These are phyloP conservation scores for Eubasilissa regina DNA, from an alignment of 1,140 invertebrate genomes.

Conservation along the genomic window DNA sequence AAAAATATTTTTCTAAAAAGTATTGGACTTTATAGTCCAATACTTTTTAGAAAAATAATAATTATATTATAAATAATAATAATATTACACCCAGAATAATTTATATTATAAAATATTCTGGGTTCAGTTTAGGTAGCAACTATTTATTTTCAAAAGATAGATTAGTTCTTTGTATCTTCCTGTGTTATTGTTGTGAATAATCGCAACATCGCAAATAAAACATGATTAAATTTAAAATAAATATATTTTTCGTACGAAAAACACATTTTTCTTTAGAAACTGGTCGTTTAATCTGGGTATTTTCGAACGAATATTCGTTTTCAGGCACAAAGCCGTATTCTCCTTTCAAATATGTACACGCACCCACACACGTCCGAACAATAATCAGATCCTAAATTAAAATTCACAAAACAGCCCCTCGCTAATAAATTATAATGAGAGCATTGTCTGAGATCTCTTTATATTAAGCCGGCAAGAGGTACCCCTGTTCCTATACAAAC, in stretches of 20 bases:
- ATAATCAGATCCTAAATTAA: conserved; percentile 51
- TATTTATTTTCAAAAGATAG: too few species aligned
- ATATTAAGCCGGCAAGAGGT: conserved; percentile 40
- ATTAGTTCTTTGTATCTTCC: too few species aligned
- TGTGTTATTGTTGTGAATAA: too few species aligned
- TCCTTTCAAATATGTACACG: conserved; percentile 25
- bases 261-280: not conserved
- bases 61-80: too few species aligned
- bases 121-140: too few species aligned
- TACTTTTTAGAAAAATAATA: too few species aligned
- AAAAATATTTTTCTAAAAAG: too few species aligned
- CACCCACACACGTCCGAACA: conserved; percentile 37
- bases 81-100: too few species aligned
- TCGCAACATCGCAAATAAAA: too few species aligned
- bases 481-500: not conserved
- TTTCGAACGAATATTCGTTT: conserved; percentile 15
- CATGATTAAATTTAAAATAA: too few species aligned
- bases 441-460: conserved; percentile 50
- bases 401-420: conserved; percentile 52
- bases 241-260: not conserved
- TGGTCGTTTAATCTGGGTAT: not conserved
- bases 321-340: conserved; percentile 17
- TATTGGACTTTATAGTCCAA: too few species aligned
- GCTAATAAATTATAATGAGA: conserved; percentile 49
- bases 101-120: too few species aligned